These are phyloP conservation scores for Dendrolimus pini DNA, from an alignment of 2,888 invertebrate species.

Conservation along the genomic window DNA sequence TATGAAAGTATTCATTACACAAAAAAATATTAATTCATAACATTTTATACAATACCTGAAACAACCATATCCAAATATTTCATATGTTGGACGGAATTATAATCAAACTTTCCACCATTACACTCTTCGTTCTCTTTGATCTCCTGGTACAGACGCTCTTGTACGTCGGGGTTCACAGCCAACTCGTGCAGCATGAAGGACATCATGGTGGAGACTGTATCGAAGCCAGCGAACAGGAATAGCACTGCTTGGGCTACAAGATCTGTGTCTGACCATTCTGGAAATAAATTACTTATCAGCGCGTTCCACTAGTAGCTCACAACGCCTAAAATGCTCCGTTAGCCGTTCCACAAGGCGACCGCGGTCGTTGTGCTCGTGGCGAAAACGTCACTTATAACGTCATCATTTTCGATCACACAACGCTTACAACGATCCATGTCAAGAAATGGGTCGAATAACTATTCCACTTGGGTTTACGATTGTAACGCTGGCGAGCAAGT, in stretches of 20 bases:
- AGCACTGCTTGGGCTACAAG: slow-evolving; percentile 60
- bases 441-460: too few relatives aligned
- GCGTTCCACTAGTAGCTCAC: too few relatives aligned
- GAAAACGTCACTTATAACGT: too few relatives aligned
- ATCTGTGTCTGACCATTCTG: slow-evolving; percentile 52
- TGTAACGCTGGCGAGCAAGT: too few relatives aligned
- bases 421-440: too few relatives aligned
- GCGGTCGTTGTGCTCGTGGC: too few relatives aligned
- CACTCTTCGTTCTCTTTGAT: slow-evolving; percentile 55
- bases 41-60: slow-evolving; percentile 42
- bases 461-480: too few relatives aligned
- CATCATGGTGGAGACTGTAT: slow-evolving; percentile 54
- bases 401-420: too few relatives aligned
- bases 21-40: background rate
- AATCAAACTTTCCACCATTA: slow-evolving; percentile 53
- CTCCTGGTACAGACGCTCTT: slow-evolving; percentile 69
- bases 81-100: slow-evolving; percentile 66
- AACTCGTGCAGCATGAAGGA: slow-evolving; percentile 73
- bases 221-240: slow-evolving; percentile 74
- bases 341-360: too few relatives aligned
- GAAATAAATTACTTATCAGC: slow-evolving; percentile 3
- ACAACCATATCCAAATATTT: slow-evolving; percentile 78
- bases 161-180: slow-evolving; percentile 73
- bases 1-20: too few relatives aligned
- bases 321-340: too few relatives aligned